Base-by-base conservation (phyloP, 2,888 invertebrate species). In the Trachelus tabidus region DNA sequence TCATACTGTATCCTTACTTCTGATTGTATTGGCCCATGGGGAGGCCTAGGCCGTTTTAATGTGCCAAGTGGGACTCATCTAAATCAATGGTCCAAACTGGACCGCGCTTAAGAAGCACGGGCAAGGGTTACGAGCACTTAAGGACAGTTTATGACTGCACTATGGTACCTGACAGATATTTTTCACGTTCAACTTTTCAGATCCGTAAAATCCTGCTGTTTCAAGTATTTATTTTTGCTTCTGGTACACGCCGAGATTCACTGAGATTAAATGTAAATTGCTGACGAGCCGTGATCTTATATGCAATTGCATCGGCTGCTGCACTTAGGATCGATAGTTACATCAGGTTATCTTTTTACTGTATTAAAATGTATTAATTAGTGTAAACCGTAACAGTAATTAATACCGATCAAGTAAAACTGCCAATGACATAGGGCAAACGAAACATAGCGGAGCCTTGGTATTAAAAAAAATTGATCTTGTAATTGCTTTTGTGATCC, bases 141-240 rank as follows among this genome's bases (percentile, higher is more conserved):
- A 74, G 74, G n/a, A 34, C 74, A 34, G 74, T 74, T 74, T 74
- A 74, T 35, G 74, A 74, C 74, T 30, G 30, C 37, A 35, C 71
- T 34, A 9, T 56, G 23, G 56, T 56, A 56, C 56, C 56, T 56
- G 56, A 2, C 6, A 56, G 23, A 56, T 56, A 56, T 23, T 56
- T 56, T 23, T 56, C 23, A 23, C 56, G 56, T 23, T 56, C 2
- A 56, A 56, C 9, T 23, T 56, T 56, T 56, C 9, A 56, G 56
- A 56, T 56, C 23, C 23, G 1, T 9, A 23, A 56, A 56, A 56
- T 56, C 9, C 9, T 9, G 56, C 6, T 15, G 23, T 23, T 56
- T 56, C 0, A 15, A 56, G 2, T 56, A 56, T 56, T 56, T 56
- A 56, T 56, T 56, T 23, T 56, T 23, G 56, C 56, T 23, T 56